A percentile compares a stretch with the other conserved stretches of the same genome.
phyloP scores from a whole-genome alignment of 2,797 vertebrate genomes.

The Geotrypetes seraphini region DNA sequence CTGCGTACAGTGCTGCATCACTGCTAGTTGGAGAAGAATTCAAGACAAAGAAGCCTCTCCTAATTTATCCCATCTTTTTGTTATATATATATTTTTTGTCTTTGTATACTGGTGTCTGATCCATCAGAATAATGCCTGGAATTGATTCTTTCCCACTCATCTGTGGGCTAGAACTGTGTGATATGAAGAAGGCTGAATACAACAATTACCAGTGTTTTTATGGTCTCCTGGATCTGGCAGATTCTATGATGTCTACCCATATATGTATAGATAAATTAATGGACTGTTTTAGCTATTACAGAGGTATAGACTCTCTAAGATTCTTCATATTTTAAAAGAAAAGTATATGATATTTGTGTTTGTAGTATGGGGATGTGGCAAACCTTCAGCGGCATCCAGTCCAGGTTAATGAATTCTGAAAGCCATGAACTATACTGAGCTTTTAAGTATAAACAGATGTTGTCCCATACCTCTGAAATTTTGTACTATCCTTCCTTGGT shows the following conservation, averaged over 20 bases:
- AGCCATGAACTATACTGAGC: too few species aligned
- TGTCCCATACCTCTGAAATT: too few species aligned
- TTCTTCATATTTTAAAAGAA: slow-evolving; percentile 53
- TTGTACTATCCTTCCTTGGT: too few species aligned
- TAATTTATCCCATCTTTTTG: slow-evolving; percentile 97
- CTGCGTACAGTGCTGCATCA: slow-evolving; percentile 95
- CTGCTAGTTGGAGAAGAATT: slow-evolving; percentile 95
- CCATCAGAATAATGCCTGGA: slow-evolving; percentile 19
- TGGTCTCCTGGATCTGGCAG: slow-evolving; percentile 27
- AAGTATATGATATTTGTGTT: slow-evolving; percentile 42
- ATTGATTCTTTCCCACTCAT: slow-evolving; percentile 24
- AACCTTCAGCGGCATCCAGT: too few species aligned
- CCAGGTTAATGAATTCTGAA: too few species aligned
- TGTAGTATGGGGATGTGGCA: slow-evolving; percentile 38
- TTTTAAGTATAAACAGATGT: too few species aligned
- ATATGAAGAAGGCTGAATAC: slow-evolving; percentile 26
- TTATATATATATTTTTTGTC: slow-evolving; percentile 98
- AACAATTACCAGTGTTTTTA: slow-evolving; percentile 39
- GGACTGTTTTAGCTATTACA: too few species aligned
- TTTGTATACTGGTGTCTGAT: slow-evolving; percentile 93
- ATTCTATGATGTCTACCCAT: slow-evolving; percentile 36
- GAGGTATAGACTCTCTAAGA: slow-evolving; percentile 58
- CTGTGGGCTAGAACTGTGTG: slow-evolving; percentile 29
- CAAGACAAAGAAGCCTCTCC: slow-evolving; percentile 97
- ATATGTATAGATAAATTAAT: slow-evolving; percentile 68